These are phyloP conservation scores for Lysandra coridon DNA, from an alignment of 2,888 invertebrate species.

Conservation along the genomic window DNA sequence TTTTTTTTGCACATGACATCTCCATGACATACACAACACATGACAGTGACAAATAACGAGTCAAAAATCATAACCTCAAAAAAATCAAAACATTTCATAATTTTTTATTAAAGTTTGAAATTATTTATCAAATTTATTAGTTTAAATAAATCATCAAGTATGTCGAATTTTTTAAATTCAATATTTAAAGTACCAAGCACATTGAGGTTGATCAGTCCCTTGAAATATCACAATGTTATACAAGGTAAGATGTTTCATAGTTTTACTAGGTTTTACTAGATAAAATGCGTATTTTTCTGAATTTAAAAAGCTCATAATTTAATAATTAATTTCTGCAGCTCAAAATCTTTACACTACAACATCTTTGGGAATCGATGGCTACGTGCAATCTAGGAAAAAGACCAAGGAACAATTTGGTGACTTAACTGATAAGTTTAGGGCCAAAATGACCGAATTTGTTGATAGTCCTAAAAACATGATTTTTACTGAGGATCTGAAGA, in stretches of 20 bases:
- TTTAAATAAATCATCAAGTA: background rate
- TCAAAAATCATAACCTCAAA: slow-evolving; percentile 13
- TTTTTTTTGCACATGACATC: no score
- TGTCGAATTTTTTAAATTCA: slow-evolving; percentile 32
- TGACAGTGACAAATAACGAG: no score
- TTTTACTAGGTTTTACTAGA: background rate
- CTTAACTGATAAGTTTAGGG: slow-evolving; percentile 83
- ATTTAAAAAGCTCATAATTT: background rate
- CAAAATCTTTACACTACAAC: slow-evolving; percentile 76
- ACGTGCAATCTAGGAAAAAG: slow-evolving; percentile 74
- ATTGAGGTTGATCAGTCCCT: slow-evolving; percentile 29
- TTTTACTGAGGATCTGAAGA: slow-evolving; percentile 92
- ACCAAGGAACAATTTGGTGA: slow-evolving; percentile 81
- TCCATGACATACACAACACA: no score
- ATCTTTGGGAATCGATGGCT: slow-evolving; percentile 83
- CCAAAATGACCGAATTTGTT: slow-evolving; percentile 85
- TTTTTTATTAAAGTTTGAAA: background rate
- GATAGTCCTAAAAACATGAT: slow-evolving; percentile 82
- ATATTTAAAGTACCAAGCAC: slow-evolving; percentile 15
- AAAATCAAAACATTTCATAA: background rate
- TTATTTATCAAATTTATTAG: background rate
- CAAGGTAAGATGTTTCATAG: slow-evolving; percentile 23
- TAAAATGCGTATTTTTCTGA: background rate
- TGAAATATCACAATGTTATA: slow-evolving; percentile 29
- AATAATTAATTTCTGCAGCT: slow-evolving; percentile 50